These are phyloP conservation scores for Lordiphosa stackelbergi DNA, from an alignment of 1,140 invertebrate species.

Conservation along the genomic window DNA sequence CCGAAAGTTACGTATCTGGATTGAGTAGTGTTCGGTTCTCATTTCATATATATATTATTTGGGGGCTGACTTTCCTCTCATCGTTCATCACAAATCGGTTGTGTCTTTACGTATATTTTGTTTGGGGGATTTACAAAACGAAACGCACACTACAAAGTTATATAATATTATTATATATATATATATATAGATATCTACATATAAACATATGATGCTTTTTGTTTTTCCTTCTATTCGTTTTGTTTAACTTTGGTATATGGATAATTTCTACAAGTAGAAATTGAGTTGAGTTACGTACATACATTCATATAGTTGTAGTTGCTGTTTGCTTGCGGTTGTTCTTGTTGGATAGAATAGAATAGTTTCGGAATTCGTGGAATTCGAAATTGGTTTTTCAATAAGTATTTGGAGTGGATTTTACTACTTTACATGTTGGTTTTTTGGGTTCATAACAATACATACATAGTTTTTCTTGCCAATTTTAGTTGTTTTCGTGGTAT, in stretches of 20 bases:
- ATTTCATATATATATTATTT: conserved; percentile 27
- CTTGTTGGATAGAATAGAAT: conserved; percentile 33
- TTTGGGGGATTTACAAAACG: conserved; percentile 61
- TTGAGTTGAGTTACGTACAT: conserved; percentile 71
- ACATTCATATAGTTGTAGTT: conserved; percentile 59
- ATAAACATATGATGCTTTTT: conserved; percentile 61
- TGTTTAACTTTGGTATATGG: conserved; percentile 72
- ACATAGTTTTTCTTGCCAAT: conserved; percentile 44
- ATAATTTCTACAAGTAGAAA: conserved; percentile 65
- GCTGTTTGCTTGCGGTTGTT: conserved; percentile 24
- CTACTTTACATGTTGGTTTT: conserved; percentile 57
- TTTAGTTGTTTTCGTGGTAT: conserved; percentile 59
- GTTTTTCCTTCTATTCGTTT: conserved; percentile 31
- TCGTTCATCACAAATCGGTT: conserved; percentile 16
- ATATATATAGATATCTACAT: conserved; percentile 64
- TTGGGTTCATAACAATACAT: conserved; percentile 54
- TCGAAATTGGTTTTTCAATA: conserved; percentile 15
- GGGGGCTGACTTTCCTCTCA: conserved; percentile 5
- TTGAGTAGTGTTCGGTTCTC: conserved; percentile 52
- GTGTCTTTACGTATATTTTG: conserved; percentile 33
- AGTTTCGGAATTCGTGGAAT: conserved; percentile 24
- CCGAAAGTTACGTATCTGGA: conserved; percentile 77
- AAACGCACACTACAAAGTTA: conserved; percentile 64
- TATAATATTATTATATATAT: conserved; percentile 41
- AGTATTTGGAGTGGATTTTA: conserved; percentile 32